Evolutionary conservation across 2,888 invertebrate species (phyloP).

Genomic region (Tipula vernalis): DNA sequence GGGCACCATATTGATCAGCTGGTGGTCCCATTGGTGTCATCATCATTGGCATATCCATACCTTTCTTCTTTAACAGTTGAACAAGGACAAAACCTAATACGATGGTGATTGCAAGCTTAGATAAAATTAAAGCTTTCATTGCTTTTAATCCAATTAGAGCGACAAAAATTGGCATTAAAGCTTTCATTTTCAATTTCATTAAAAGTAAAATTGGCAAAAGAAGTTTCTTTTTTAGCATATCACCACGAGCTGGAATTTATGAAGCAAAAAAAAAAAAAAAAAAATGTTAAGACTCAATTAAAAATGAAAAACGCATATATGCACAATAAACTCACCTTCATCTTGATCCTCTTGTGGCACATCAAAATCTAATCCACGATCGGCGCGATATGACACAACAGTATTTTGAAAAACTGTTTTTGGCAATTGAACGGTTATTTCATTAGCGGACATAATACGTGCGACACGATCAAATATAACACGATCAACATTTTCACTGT

Average conservation of each 20-base stretch:
- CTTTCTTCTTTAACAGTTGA: conserved; percentile 68
- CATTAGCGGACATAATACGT: conserved; percentile 58
- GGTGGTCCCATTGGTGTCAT: conserved; percentile 41
- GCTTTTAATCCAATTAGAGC: conserved; percentile 69
- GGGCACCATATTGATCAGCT: conserved; percentile 37
- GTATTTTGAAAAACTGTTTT: conserved; percentile 56
- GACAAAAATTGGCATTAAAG: conserved; percentile 69
- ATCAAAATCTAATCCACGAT: conserved; percentile 50
- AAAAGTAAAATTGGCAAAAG: conserved; percentile 65
- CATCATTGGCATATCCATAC: conserved; percentile 58
- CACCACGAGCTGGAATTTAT: conserved; percentile 53
- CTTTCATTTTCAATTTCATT: conserved; percentile 72
- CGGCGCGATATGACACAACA: conserved; percentile 52
- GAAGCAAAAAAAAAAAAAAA: not conserved
- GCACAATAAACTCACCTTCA: conserved; percentile 10
- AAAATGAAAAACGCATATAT: not conserved
- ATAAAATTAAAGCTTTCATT: conserved; percentile 68
- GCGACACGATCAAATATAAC: conserved; percentile 60
- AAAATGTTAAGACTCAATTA: not conserved
- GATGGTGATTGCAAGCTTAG: conserved; percentile 68
- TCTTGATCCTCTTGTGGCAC: conserved; percentile 38
- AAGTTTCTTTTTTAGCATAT: conserved; percentile 71
- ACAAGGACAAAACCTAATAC: conserved; percentile 71
- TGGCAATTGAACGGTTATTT: conserved; percentile 59
- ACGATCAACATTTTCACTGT: conserved; percentile 53